Percentiles rank a stretch among this genome's conserved stretches.
Conservation (phyloP, 2,888 invertebrate species). For the Monopis laevigella region DNA sequence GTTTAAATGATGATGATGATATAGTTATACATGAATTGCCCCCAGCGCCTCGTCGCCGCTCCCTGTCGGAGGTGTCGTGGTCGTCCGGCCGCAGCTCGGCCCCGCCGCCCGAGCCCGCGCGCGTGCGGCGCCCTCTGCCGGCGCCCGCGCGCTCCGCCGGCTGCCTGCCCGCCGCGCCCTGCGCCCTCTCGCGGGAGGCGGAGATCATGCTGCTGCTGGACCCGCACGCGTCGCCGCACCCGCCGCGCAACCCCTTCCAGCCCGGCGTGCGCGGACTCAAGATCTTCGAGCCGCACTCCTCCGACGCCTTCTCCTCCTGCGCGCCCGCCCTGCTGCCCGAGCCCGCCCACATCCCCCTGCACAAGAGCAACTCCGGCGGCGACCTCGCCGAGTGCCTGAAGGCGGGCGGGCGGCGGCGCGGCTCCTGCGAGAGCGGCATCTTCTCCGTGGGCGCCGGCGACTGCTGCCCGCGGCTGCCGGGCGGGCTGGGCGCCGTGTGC, state of each 20-base stretch:
- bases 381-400: neutral
- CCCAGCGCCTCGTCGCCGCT: slow-evolving; percentile 74
- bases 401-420: slow-evolving; percentile 70
- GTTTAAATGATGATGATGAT: no score
- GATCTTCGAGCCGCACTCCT: slow-evolving; percentile 72
- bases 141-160: slow-evolving; percentile 5
- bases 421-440: slow-evolving; percentile 90
- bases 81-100: slow-evolving; percentile 63
- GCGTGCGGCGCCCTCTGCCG: slow-evolving; percentile 22
- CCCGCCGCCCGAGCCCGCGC: slow-evolving; percentile 38
- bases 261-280: slow-evolving; percentile 82
- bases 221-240: slow-evolving; percentile 62
- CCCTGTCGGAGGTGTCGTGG: slow-evolving; percentile 76
- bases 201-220: slow-evolving; percentile 89
- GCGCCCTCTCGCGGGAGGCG: slow-evolving; percentile 73
- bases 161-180: neutral
- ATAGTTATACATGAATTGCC: neutral
- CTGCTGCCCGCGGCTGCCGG: slow-evolving; percentile 56
- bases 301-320: slow-evolving; percentile 77
- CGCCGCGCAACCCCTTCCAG: slow-evolving; percentile 74
- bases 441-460: slow-evolving; percentile 89
- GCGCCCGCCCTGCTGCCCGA: slow-evolving; percentile 64
- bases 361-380: neutral
- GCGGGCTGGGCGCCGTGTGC: slow-evolving; percentile 40
- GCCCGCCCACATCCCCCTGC: slow-evolving; percentile 12